A percentile compares a stretch with the other conserved stretches of the same genome.
These are phyloP conservation scores for Ispidina lecontei DNA, from an alignment of 2,797 vertebrate genomes.

Conservation along the genomic window DNA sequence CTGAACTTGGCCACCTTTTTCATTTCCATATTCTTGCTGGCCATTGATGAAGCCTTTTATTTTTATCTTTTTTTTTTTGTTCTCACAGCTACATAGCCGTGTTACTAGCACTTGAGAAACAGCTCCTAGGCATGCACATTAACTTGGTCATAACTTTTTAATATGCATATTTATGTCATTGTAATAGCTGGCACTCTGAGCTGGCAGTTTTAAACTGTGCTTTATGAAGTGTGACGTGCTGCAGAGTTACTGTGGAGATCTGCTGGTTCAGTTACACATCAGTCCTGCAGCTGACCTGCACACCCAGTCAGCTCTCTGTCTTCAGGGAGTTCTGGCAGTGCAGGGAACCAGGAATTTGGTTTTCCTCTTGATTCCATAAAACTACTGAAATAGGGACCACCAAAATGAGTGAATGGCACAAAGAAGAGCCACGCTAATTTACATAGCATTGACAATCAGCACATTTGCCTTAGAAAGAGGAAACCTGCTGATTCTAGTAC, in stretches of 20 bases:
- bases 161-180: conserved; percentile 54
- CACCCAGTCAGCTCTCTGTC: conserved; percentile 1
- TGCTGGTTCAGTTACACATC: conserved; percentile 20
- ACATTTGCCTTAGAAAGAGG: background rate
- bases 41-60: background rate
- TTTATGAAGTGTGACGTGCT: conserved; percentile 53
- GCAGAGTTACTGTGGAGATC: conserved; percentile 46
- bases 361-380: background rate
- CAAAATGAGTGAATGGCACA: background rate
- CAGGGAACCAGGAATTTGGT: background rate
- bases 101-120: conserved; percentile 39
- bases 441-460: background rate
- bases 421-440: background rate
- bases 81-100: background rate
- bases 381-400: background rate
- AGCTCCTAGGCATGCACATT: conserved; percentile 52
- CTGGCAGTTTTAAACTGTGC: conserved; percentile 63
- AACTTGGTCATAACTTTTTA: conserved; percentile 66
- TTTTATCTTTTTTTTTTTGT: background rate
- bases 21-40: background rate
- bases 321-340: background rate
- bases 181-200: conserved; percentile 6
- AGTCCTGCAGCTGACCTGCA: conserved; percentile 46
- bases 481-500: background rate
- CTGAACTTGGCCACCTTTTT: background rate